These are phyloP conservation scores for Ernsta delagoae DNA, from an alignment of 2,888 invertebrate genomes.

Conservation along the genomic window DNA sequence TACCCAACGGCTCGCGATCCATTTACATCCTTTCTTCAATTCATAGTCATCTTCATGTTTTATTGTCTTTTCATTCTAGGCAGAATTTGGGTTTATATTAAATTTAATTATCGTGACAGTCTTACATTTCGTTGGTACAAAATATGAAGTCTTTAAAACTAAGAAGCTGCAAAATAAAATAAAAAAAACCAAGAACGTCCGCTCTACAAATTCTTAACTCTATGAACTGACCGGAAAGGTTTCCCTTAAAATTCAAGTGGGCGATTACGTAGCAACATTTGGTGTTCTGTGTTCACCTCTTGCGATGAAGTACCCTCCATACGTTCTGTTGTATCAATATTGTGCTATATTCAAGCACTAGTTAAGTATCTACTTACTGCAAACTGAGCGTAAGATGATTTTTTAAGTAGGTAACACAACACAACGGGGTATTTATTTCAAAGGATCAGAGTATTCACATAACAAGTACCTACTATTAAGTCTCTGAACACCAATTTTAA, in stretches of 20 bases:
- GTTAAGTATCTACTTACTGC: constrained; percentile 51
- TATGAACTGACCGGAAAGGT: constrained; percentile 64
- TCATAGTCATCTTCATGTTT: no score
- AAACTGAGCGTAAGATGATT: constrained; percentile 48
- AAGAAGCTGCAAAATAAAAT: neutral
- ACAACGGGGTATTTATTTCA: no score
- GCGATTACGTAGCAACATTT: constrained; percentile 73
- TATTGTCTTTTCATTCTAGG: no score
- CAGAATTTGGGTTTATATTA: no score
- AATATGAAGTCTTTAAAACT: no score
- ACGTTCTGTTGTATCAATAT: constrained; percentile 58
- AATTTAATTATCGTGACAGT: no score
- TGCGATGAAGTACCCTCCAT: constrained; percentile 55
- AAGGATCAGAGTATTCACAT: no score
- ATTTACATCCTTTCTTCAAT: no score
- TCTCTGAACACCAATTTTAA: no score
- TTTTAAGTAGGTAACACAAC: neutral
- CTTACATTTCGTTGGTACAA: no score
- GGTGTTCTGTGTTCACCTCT: constrained; percentile 57
- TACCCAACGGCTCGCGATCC: no score
- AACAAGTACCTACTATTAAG: no score
- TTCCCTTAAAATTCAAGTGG: constrained; percentile 77
- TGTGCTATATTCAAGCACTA: constrained; percentile 68
- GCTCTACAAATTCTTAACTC: constrained; percentile 46
- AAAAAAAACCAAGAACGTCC: neutral